phyloP scores from a whole-genome alignment of 2,113 vertebrate genomes.

The Euleptes europaea region DNA sequence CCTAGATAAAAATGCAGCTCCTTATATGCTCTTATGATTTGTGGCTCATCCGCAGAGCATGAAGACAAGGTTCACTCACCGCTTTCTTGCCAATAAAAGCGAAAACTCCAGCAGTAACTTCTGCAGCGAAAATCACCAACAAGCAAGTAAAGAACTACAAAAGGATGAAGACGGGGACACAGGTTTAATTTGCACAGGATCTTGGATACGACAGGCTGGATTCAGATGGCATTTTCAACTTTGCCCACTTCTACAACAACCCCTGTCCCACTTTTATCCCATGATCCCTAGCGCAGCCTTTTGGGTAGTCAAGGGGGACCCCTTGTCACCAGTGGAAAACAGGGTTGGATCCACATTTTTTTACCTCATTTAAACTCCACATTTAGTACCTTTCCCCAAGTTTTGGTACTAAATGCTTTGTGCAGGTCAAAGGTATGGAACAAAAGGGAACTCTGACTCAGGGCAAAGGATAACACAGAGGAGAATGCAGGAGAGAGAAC shows the following conservation, averaged over 20 bases:
- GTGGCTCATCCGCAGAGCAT: not conserved
- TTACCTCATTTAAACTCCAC: no score
- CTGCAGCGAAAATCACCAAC: slow-evolving; percentile 94
- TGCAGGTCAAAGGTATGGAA: not conserved
- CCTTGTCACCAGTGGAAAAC: no score
- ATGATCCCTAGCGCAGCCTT: no score
- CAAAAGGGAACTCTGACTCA: not conserved
- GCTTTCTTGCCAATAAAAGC: slow-evolving; percentile 92
- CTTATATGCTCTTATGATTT: not conserved
- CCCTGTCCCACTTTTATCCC: no score
- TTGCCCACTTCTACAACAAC: no score
- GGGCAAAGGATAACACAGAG: not conserved
- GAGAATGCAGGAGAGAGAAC: not conserved
- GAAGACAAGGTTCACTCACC: slow-evolving; percentile 73
- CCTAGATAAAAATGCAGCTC: not conserved
- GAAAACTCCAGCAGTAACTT: slow-evolving; percentile 94
- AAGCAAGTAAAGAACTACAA: slow-evolving; percentile 93
- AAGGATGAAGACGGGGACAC: slow-evolving; percentile 51
- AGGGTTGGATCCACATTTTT: no score
- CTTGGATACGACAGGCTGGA: not conserved
- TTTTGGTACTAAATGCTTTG: not conserved
- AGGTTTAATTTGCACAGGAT: slow-evolving; percentile 2
- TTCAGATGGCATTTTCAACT: no score
- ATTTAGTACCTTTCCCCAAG: slow-evolving; percentile 6
- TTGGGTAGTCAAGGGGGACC: no score